Evolutionary conservation across 2,888 invertebrate genomes (phyloP).

Genomic region (Drosophila buzzatii): DNA sequence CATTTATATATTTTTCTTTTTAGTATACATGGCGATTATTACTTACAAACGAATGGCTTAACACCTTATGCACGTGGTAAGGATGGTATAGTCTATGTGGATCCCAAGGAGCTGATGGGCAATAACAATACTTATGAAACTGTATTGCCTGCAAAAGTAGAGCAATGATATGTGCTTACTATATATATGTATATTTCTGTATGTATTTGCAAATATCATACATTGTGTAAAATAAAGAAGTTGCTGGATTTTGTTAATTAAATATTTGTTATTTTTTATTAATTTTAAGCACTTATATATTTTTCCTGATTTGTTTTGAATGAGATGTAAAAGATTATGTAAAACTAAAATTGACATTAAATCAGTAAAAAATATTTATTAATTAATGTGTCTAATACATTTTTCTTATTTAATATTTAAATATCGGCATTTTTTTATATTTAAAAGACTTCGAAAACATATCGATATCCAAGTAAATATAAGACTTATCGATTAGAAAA

Average conservation of each 20-base stretch:
- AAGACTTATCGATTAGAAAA: constrained; percentile 9
- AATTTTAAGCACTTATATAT: not conserved
- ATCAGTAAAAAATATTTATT: not conserved
- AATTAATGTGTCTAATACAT: not conserved
- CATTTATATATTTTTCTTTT: constrained; percentile 21
- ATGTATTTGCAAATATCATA: constrained; percentile 8
- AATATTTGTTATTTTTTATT: not conserved
- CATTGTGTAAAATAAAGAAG: constrained; percentile 25
- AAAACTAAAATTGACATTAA: too few relatives aligned
- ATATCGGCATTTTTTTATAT: not conserved
- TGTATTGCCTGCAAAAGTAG: constrained; percentile 32
- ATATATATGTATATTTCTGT: constrained; percentile 2
- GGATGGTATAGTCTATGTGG: constrained; percentile 75
- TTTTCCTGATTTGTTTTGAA: not conserved
- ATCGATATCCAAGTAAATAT: not conserved
- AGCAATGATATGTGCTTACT: constrained; percentile 20
- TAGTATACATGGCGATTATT: constrained; percentile 83
- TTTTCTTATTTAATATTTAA: not conserved
- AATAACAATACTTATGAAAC: constrained; percentile 58
- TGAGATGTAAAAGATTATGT: not conserved
- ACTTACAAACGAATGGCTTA: constrained; percentile 84
- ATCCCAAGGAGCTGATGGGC: constrained; percentile 73
- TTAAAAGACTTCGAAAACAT: not conserved
- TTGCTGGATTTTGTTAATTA: constrained; percentile 28
- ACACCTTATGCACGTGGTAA: constrained; percentile 82